Percentiles rank a stretch among this genome's conserved stretches.
phyloP scores from a whole-genome alignment of 37 sponge, comb jelly and placozoan genomes.

The Bolinopsis microptera region DNA sequence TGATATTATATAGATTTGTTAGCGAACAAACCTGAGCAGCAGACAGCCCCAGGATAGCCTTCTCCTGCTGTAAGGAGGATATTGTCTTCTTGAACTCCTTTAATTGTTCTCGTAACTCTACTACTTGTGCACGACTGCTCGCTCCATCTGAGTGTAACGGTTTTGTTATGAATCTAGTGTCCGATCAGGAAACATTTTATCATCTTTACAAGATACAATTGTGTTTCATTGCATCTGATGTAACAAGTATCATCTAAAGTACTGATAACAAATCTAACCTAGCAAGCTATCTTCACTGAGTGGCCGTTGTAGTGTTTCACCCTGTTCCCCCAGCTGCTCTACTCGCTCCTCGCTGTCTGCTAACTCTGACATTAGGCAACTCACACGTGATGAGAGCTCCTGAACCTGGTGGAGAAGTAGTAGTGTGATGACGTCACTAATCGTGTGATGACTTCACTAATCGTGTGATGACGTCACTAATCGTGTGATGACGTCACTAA shows the following conservation, averaged over 20 bases:
- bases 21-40: constrained; percentile 53
- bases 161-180: too few relatives aligned
- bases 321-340: neutral
- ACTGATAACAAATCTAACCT: neutral
- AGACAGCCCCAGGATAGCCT: constrained; percentile 55
- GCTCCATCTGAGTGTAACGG: neutral
- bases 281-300: neutral
- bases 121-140: neutral
- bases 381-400: neutral
- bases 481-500: too few relatives aligned
- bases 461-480: too few relatives aligned
- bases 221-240: too few relatives aligned
- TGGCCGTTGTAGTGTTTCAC: neutral
- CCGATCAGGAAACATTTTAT: neutral
- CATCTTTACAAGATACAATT: too few relatives aligned
- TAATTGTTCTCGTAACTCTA: neutral
- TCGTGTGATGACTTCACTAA: too few relatives aligned
- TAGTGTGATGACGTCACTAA: too few relatives aligned
- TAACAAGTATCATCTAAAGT: too few relatives aligned
- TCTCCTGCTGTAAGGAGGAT: constrained; percentile 12
- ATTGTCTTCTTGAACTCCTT: constrained; percentile 18
- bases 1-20: too few relatives aligned
- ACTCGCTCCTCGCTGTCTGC: neutral
- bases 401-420: too few relatives aligned
- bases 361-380: neutral